These are phyloP conservation scores for Myiozetetes cayanensis DNA, from an alignment of 2,113 vertebrate genomes.

Conservation along the genomic window DNA sequence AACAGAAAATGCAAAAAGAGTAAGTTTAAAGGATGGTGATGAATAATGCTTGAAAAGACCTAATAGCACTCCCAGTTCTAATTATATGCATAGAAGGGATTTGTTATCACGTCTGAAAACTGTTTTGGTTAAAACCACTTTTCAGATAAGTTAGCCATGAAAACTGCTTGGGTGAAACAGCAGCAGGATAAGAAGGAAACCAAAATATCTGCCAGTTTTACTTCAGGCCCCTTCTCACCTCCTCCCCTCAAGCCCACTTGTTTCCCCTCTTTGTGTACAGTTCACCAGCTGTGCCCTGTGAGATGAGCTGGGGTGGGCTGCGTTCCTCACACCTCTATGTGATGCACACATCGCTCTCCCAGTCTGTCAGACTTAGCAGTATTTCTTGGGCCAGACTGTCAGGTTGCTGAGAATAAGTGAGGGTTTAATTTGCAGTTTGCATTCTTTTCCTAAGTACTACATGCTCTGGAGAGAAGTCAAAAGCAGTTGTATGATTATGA, in stretches of 20 bases:
- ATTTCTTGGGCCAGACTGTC: slow-evolving; percentile 8
- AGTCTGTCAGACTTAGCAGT: not conserved
- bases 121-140: not conserved
- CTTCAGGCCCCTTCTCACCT: not conserved
- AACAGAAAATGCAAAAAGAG: not conserved
- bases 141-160: not conserved
- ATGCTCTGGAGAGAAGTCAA: not conserved
- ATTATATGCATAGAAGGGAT: not conserved
- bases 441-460: not conserved
- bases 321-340: slow-evolving; percentile 60
- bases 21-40: not conserved
- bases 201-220: not conserved
- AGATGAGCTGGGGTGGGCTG: not conserved
- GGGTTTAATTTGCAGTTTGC: slow-evolving; percentile 37
- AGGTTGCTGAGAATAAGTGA: not conserved
- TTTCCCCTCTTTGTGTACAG: slow-evolving; percentile 8
- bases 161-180: not conserved
- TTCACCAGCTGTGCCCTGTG: slow-evolving; percentile 11
- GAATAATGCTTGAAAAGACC: not conserved
- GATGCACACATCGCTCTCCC: slow-evolving; percentile 20
- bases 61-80: not conserved
- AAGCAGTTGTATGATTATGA: not conserved
- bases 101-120: not conserved
- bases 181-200: not conserved
- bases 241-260: not conserved